Evolutionary conservation across 2,888 invertebrate genomes (phyloP).

Genomic region (Lathronympha strigana): DNA sequence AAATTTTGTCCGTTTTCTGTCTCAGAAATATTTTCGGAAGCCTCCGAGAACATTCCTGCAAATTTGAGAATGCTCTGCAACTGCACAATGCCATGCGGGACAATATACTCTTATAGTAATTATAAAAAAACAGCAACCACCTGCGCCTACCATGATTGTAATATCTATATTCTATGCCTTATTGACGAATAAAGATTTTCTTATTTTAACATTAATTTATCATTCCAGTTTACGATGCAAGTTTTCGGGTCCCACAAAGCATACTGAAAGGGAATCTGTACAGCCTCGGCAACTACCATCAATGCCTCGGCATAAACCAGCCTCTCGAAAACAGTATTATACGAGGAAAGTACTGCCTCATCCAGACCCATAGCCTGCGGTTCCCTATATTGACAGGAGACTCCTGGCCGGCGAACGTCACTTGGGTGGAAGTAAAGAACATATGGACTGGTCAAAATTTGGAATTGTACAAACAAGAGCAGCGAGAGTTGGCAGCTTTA

Average conservation of each 20-base stretch:
- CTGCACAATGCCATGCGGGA: too few species aligned
- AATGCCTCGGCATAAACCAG: constrained; percentile 44
- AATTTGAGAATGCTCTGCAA: too few species aligned
- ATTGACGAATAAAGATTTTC: too few species aligned
- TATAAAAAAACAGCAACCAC: too few species aligned
- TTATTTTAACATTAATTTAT: too few species aligned
- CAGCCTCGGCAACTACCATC: constrained; percentile 48
- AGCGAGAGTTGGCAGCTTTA: background rate
- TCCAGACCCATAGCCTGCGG: background rate
- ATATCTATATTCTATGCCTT: too few species aligned
- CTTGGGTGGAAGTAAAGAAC: constrained; percentile 6
- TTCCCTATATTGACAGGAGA: constrained; percentile 2
- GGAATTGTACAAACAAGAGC: background rate
- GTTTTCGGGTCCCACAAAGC: constrained; percentile 47
- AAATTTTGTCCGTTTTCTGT: too few species aligned
- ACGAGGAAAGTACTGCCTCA: constrained; percentile 46
- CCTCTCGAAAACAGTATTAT: constrained; percentile 31
- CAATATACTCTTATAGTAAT: too few species aligned
- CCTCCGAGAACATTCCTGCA: too few species aligned
- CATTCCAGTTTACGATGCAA: constrained; percentile 42
- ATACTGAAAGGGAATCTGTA: constrained; percentile 40
- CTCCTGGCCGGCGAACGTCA: constrained; percentile 1
- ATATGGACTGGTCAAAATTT: background rate
- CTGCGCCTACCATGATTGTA: too few species aligned
- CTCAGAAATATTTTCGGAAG: too few species aligned